These are phyloP conservation scores for Anthoptus insignis DNA, from an alignment of 2,888 invertebrate genomes.

Conservation along the genomic window DNA sequence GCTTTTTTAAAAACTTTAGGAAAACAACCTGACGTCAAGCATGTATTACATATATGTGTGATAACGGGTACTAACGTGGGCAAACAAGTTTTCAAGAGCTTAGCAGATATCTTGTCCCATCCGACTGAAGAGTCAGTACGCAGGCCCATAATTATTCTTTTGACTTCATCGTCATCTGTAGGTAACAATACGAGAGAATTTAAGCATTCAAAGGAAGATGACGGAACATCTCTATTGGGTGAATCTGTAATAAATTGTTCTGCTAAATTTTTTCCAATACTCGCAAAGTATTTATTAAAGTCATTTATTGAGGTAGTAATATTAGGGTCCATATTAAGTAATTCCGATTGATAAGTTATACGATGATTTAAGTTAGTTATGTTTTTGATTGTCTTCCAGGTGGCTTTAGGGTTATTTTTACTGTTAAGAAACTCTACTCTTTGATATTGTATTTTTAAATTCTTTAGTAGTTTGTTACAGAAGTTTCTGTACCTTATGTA, in stretches of 20 bases:
- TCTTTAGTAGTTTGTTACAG: slow-evolving; percentile 33
- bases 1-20: too few species aligned
- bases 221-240: too few species aligned
- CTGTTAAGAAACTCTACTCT: slow-evolving; percentile 9
- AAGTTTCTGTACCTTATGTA: slow-evolving; percentile 36
- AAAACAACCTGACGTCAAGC: background rate
- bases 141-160: slow-evolving; percentile 4
- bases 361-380: slow-evolving; percentile 3
- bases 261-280: slow-evolving; percentile 21
- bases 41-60: background rate
- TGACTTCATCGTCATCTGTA: slow-evolving; percentile 18
- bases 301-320: slow-evolving; percentile 7
- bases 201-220: too few species aligned
- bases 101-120: slow-evolving; percentile 16
- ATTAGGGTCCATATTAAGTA: slow-evolving; percentile 4
- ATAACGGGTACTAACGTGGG: background rate
- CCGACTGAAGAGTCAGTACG: slow-evolving; percentile 14
- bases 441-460: slow-evolving; percentile 30
- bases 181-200: slow-evolving; percentile 10
- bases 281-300: slow-evolving; percentile 25
- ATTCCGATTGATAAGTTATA: background rate
- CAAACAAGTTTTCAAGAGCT: background rate
- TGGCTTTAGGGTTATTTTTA: slow-evolving; percentile 22
- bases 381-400: slow-evolving; percentile 30
- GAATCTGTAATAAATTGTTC: background rate